Evolutionary conservation across 1,140 invertebrate species (phyloP).

Genomic region (Caerostris extrusa): DNA sequence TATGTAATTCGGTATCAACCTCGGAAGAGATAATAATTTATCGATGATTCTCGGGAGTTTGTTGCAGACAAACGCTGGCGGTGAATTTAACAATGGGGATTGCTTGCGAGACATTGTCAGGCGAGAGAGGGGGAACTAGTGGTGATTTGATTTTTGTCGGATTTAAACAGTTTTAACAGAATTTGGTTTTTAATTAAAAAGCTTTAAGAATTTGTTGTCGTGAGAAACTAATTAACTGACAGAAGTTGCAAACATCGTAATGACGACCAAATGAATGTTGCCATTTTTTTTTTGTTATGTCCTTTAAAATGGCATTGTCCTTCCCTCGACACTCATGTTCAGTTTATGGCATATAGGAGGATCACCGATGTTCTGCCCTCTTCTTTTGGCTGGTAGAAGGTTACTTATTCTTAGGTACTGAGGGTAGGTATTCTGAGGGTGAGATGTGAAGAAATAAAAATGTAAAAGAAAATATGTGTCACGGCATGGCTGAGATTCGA

Average conservation of each 20-base stretch:
- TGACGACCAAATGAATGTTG: not conserved
- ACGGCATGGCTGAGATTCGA: no score
- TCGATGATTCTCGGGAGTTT: slow-evolving; percentile 27
- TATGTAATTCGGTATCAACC: slow-evolving; percentile 39
- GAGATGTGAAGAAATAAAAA: no score
- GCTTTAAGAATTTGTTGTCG: not conserved
- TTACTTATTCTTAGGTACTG: no score
- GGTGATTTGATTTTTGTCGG: not conserved
- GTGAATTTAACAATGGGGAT: slow-evolving; percentile 8
- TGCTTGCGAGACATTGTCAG: not conserved
- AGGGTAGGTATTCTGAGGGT: no score
- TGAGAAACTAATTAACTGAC: not conserved
- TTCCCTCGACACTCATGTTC: no score
- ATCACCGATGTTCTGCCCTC: no score
- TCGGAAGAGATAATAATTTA: slow-evolving; percentile 46
- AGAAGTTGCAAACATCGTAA: not conserved
- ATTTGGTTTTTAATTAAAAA: not conserved
- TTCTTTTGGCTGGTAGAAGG: no score
- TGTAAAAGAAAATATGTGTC: no score
- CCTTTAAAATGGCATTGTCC: no score
- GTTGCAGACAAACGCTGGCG: slow-evolving; percentile 3
- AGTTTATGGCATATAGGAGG: no score
- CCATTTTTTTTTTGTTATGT: not conserved
- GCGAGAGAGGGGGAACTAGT: not conserved
- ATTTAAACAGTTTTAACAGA: not conserved